phyloP scores from a whole-genome alignment of 2,797 vertebrate species.

The Micrastur ruficollis region DNA sequence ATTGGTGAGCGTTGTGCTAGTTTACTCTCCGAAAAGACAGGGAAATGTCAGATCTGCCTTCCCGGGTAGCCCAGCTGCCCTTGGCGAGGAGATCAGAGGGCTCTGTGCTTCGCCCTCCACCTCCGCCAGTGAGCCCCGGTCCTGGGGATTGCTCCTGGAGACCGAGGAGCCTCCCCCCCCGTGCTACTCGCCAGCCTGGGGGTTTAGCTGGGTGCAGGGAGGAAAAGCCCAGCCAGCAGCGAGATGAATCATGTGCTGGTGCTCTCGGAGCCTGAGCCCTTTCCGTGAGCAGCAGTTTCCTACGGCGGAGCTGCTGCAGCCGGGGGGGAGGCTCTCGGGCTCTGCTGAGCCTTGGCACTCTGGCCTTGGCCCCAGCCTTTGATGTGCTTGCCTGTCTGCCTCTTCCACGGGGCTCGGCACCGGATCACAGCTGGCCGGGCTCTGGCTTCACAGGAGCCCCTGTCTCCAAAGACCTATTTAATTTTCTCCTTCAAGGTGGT shows the following conservation, averaged over 20 bases:
- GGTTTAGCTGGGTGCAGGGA: fast-evolving
- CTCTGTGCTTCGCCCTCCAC: fast-evolving
- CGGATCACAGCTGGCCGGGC: not conserved
- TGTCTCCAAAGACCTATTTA: constrained; percentile 31
- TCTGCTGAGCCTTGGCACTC: not conserved
- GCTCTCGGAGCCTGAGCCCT: not conserved
- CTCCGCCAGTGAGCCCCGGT: not conserved
- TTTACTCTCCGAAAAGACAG: not conserved
- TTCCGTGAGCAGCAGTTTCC: not conserved
- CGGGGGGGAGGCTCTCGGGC: not conserved
- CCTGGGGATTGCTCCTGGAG: not conserved
- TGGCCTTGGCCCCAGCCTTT: not conserved
- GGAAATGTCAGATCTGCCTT: not conserved
- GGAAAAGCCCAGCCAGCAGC: not conserved
- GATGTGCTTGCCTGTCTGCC: not conserved
- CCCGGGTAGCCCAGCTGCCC: not conserved
- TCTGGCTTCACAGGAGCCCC: not conserved
- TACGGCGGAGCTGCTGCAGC: not conserved
- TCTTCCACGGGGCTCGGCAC: not conserved
- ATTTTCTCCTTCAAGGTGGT: constrained; percentile 58
- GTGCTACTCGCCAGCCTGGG: fast-evolving
- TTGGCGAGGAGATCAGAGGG: fast-evolving
- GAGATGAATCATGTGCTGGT: not conserved
- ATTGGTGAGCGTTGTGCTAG: not conserved
- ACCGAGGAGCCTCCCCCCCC: fast-evolving